These are phyloP conservation scores for Apoda limacodes DNA, from an alignment of 2,888 invertebrate species.

Conservation along the genomic window DNA sequence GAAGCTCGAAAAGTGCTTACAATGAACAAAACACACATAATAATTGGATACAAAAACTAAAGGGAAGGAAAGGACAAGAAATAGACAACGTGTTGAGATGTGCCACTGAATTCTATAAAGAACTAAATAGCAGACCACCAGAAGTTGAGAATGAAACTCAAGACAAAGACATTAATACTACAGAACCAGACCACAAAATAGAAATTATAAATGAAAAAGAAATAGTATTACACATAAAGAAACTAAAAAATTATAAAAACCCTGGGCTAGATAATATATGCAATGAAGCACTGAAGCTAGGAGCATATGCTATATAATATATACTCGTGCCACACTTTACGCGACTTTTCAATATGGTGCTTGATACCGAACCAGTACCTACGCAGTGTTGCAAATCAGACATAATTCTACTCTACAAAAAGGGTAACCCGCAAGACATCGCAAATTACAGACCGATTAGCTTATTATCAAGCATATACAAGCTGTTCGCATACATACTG, in stretches of 20 bases:
- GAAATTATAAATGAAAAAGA: neutral
- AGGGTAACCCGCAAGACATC: constrained; percentile 6
- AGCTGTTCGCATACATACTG: constrained; percentile 5
- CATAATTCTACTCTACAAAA: constrained; percentile 10
- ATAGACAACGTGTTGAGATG: constrained; percentile 5
- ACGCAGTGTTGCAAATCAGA: constrained; percentile 9
- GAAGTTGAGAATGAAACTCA: too few species aligned
- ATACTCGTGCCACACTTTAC: neutral
- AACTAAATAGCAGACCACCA: constrained; percentile 2
- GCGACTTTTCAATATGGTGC: neutral
- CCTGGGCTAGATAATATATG: constrained; percentile 7
- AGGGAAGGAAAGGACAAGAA: constrained; percentile 3
- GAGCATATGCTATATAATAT: constrained; percentile 1
- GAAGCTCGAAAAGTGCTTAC: constrained; percentile 8
- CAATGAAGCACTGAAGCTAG: constrained; percentile 3
- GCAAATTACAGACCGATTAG: constrained; percentile 8
- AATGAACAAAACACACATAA: constrained; percentile 8
- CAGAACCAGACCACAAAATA: too few species aligned
- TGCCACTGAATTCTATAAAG: constrained; percentile 7
- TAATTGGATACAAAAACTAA: constrained; percentile 7
- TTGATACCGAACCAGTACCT: constrained; percentile 5
- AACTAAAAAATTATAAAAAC: constrained; percentile 5
- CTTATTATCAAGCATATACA: constrained; percentile 5
- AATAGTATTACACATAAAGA: constrained; percentile 1
- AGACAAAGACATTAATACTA: too few species aligned